Percentiles rank a stretch among this genome's conserved stretches.
Evolutionary conservation across 2,797 vertebrate genomes (phyloP).

Genomic region (Spea hammondii): DNA sequence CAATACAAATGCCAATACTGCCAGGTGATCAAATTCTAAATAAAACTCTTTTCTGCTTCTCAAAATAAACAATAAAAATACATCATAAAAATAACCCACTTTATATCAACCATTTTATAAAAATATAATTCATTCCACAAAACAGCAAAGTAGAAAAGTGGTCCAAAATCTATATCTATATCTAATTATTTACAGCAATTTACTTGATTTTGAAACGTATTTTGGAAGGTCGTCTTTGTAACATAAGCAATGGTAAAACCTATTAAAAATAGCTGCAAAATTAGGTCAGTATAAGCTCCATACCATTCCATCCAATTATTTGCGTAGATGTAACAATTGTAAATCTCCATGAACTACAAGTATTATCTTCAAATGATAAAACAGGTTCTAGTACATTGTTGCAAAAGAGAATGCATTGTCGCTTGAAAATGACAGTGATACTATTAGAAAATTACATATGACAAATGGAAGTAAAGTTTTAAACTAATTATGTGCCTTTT

Average conservation of each 20-base stretch:
- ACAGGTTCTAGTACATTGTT: slow-evolving; percentile 19
- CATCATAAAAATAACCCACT: too few species aligned
- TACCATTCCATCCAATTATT: slow-evolving; percentile 37
- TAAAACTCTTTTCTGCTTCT: too few species aligned
- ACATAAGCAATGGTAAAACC: background rate
- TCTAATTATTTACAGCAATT: too few species aligned
- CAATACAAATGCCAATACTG: too few species aligned
- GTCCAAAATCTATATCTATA: too few species aligned
- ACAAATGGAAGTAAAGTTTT: slow-evolving; percentile 48
- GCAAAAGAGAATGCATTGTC: slow-evolving; percentile 15
- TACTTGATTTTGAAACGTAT: too few species aligned
- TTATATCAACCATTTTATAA: too few species aligned
- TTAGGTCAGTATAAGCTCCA: slow-evolving; percentile 23
- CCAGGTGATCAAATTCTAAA: too few species aligned
- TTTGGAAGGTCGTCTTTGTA: too few species aligned
- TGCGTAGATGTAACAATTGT: slow-evolving; percentile 7
- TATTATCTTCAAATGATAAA: slow-evolving; percentile 42
- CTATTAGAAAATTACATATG: slow-evolving; percentile 47
- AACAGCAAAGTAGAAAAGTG: too few species aligned
- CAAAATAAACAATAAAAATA: too few species aligned
- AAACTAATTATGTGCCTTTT: slow-evolving; percentile 49
- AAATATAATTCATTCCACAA: too few species aligned
- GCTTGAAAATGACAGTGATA: slow-evolving; percentile 41
- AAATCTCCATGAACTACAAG: slow-evolving; percentile 26
- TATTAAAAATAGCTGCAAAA: slow-evolving; percentile 26